phyloP scores from a whole-genome alignment of 1,140 invertebrate species.

The Laodelphax striatellus region DNA sequence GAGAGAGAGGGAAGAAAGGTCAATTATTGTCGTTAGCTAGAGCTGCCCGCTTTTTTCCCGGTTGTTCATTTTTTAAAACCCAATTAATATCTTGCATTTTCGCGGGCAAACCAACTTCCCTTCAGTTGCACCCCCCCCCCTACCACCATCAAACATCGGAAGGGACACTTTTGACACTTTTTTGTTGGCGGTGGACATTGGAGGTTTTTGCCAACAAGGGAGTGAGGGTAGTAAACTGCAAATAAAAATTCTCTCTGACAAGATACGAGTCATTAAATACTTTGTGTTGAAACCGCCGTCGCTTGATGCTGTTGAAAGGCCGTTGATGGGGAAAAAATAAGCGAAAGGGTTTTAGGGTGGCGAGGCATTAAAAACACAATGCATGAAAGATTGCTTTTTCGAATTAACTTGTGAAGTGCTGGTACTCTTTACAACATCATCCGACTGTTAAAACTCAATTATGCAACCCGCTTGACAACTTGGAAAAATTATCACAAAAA shows the following conservation, averaged over 20 bases:
- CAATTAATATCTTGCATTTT: conserved; percentile 11
- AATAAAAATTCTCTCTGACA: neutral
- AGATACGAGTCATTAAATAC: neutral
- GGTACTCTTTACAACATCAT: too few relatives aligned
- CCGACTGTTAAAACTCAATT: neutral
- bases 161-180: too few relatives aligned
- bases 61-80: conserved; percentile 5
- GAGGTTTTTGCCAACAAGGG: neutral
- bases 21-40: too few relatives aligned
- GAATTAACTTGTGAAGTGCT: neutral
- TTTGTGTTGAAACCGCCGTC: neutral
- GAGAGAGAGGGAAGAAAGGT: too few relatives aligned
- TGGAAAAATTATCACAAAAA: too few relatives aligned
- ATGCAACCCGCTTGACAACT: neutral
- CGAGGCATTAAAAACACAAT: neutral
- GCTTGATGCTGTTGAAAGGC: too few relatives aligned
- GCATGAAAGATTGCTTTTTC: neutral
- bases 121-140: too few relatives aligned
- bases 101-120: neutral
- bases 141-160: too few relatives aligned
- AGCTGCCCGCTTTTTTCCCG: too few relatives aligned
- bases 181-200: too few relatives aligned
- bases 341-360: neutral
- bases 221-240: neutral
- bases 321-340: too few relatives aligned